A percentile compares a stretch with the other conserved stretches of the same genome.
Conservation (phyloP, 37 sponge, comb jelly and placozoan species). For the Spongia lamella region DNA sequence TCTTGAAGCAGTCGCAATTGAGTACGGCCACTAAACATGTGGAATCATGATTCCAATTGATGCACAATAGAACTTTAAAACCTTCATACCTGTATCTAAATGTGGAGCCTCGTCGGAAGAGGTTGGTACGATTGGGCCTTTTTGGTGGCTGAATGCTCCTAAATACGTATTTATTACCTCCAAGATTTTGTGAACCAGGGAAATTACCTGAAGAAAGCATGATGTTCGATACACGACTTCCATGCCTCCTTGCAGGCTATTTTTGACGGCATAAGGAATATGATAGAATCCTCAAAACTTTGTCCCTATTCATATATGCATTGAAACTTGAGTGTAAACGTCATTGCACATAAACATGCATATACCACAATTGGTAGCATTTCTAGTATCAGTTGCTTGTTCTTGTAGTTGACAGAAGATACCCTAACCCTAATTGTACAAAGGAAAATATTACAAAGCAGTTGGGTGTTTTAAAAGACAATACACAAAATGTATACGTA, state of each 20-base stretch:
- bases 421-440: conserved; percentile 82
- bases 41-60: no score
- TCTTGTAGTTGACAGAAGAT: conserved; percentile 72
- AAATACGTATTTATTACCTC: no score
- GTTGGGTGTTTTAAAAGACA: not conserved
- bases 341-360: not conserved
- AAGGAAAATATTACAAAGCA: not conserved
- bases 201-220: conserved; percentile 82
- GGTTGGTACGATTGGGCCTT: not conserved
- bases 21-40: conserved; percentile 75
- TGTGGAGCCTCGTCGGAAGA: conserved; percentile 79
- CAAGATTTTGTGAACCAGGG: not conserved
- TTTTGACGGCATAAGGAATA: conserved; percentile 55
- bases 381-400: conserved; percentile 66
- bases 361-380: conserved; percentile 65
- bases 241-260: conserved; percentile 80
- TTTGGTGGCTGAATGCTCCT: not conserved
- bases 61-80: no score
- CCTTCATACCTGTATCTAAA: conserved; percentile 62
- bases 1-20: conserved; percentile 76
- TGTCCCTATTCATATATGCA: conserved; percentile 21
- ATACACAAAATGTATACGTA: not conserved
- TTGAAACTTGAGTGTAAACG: no score
- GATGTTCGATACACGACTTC: conserved; percentile 92
- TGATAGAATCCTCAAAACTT: conserved; percentile 48